A percentile compares a stretch with the other conserved stretches of the same genome.
These are phyloP conservation scores for Ovibos moschatus DNA, from an alignment of 2,113 vertebrate species.

Conservation along the genomic window DNA sequence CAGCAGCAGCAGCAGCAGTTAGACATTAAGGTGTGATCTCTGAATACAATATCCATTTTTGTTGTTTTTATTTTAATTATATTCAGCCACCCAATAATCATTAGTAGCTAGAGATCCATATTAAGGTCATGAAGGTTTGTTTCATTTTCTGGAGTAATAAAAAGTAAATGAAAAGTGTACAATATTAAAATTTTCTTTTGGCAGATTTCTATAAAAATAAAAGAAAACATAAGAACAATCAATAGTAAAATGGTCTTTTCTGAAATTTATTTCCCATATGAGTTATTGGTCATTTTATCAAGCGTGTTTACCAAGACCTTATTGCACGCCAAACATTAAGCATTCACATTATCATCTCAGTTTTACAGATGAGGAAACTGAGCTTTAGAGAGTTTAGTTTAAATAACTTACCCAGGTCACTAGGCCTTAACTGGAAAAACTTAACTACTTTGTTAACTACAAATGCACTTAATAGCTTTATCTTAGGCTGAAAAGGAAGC, in stretches of 20 bases:
- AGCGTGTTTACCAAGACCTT: not conserved
- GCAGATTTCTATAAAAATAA: not conserved
- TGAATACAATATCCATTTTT: not conserved
- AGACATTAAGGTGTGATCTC: not conserved
- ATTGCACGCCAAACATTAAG: not conserved
- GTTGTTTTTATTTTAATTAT: not conserved
- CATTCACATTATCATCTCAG: not conserved
- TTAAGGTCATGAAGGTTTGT: not conserved
- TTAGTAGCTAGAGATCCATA: not conserved
- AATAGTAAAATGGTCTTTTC: not conserved
- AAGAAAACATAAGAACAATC: not conserved
- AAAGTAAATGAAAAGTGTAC: not conserved
- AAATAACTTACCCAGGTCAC: not conserved
- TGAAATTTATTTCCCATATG: not conserved
- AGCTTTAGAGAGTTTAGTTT: not conserved
- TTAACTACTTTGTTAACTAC: not conserved
- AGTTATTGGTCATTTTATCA: not conserved
- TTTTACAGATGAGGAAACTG: not conserved
- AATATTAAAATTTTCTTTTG: not conserved
- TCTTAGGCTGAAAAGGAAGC: not conserved
- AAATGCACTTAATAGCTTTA: not conserved
- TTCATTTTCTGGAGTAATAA: conserved; percentile 8
- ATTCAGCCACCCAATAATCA: not conserved
- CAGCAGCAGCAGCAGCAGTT: not conserved
- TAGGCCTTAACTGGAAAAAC: not conserved